Evolutionary conservation across 1,140 invertebrate species (phyloP), one percentile per base, ranked within the genome.

Genomic region (Drosophila chauvacae): DNA sequence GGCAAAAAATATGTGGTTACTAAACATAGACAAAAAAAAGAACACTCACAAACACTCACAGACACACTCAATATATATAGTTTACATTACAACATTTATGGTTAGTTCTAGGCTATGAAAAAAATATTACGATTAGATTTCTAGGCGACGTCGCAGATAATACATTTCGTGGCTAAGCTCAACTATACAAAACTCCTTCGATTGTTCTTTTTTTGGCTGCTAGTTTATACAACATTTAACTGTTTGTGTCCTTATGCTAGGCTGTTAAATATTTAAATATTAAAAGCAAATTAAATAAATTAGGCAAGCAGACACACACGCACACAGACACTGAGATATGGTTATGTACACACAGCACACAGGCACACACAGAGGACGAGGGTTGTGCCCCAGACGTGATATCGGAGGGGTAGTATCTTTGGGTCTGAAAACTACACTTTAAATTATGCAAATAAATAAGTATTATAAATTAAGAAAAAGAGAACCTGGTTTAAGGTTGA

Each of bases 201-300:
- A n/a, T 26, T 45, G n/a, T 28, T 47, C 33, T 18, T 60, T 76
- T 65, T 87, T 88, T 88, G 85, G 81, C 85, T 90, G 81, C 71
- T 87, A 76, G 72, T 90, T 80, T 81, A 72, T 79, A 90, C 86
- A 90, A 88, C 86, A 90, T 78, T 84, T 28, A 81, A 85, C 90
- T 86, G 80, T 76, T 47, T 58, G 14, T 23, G 23, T 48, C 23
- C 51, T 63, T 35, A 20, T 10, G 2, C 23, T 48, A 26, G 13
- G 7, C n/a, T 18, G 16, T 13, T 57, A 55, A 70, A 70, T 73
- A 88, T 63, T 87, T 57, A 56, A 66, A 70, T 70, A 88, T 63
- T 87, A 80, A 77, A 53, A 69, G 60, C 63, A 73, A 86, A 75
- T 39, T 5, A 55, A 86, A 87, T 87, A 88, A 83, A 72, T 87